Percentiles rank a stretch among this genome's conserved stretches.
phyloP scores from a whole-genome alignment of 2,888 invertebrate species.

The Epistrophella euchroma region DNA sequence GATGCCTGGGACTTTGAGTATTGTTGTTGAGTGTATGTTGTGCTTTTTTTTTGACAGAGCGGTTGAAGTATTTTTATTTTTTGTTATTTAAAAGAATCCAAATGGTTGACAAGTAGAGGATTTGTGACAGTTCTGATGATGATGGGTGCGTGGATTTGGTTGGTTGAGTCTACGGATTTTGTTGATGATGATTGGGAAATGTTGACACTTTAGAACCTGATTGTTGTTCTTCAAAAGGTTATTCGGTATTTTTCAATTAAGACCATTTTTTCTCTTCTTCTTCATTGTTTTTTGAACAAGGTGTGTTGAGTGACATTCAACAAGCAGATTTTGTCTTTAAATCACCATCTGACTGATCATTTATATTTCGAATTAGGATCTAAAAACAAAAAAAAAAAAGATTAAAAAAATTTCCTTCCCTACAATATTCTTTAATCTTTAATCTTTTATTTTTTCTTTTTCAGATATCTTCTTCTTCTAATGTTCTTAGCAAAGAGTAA shows the following conservation, averaged over 20 bases:
- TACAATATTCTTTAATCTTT: conserved; percentile 4
- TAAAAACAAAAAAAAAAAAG: neutral
- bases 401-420: too few relatives aligned
- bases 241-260: conserved; percentile 39
- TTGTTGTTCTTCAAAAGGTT: conserved; percentile 3
- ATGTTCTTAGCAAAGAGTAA: conserved; percentile 37
- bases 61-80: conserved; percentile 9
- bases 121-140: conserved; percentile 23
- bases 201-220: conserved; percentile 48
- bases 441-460: conserved; percentile 8
- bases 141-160: conserved; percentile 66
- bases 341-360: conserved; percentile 25
- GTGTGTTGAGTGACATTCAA: conserved; percentile 37
- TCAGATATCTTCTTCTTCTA: conserved; percentile 62
- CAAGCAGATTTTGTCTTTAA: conserved; percentile 18
- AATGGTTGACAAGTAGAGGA: conserved; percentile 43
- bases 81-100: conserved; percentile 18
- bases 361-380: conserved; percentile 26
- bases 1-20: conserved; percentile 27
- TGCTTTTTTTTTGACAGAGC: conserved; percentile 50
- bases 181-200: conserved; percentile 63
- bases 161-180: conserved; percentile 29
- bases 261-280: neutral
- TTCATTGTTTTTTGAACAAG: conserved; percentile 37
- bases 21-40: conserved; percentile 43